Base-by-base conservation (phyloP, 2,888 invertebrate genomes). In the Ectemnius cavifrons region DNA sequence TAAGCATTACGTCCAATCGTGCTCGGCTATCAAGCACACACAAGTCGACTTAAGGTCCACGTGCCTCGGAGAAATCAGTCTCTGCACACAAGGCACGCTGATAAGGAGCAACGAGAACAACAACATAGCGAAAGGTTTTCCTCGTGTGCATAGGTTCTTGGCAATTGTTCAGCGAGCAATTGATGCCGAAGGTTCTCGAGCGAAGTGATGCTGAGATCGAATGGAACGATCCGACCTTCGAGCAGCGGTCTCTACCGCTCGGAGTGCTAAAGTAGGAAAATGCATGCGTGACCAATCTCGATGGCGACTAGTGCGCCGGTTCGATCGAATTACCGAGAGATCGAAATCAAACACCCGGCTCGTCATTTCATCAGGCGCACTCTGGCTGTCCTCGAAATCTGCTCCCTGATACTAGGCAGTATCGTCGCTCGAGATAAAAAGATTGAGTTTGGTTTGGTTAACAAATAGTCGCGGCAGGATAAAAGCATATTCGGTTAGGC, bases 271-370 rank as follows among this genome's bases (percentile, higher is more conserved):
- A 62, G 58, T 63, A 52, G 47, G 57, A 68, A 68, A 70, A 57
- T 62, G 60, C 47, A 66, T 23, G 64, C 66, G 63, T 59, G 69
- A 69, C 28, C 62, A 71, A 76, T 66, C 73, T 14, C 20, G 28
- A 70, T n/a, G 46, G 69, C 62, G 67, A 75, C 64, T 65, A 67
- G 60, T 47, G 52, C 16, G 52, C 63, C n/a, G 49, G 46, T 6
- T 20, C 56, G 71, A 70, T 75, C 57, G 63, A 71, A 71, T 81
- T 80, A 67, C 72, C 46, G 20, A 5, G 28, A 28, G 52, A 68
- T 74, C 60, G 78, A 76, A 74, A 80, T 63, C 56, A 68, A 71
- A 80, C 75, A 71, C 67, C 59, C 11, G 47, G 11, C 20, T 52
- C 46, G 58, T 68, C 61, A 49, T 67, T 73, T 70, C 64, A 65